Evolutionary conservation across 1,140 invertebrate species (phyloP), one percentile per base, ranked within the genome.

Genomic region (Stratiolaelaps scimitus): DNA sequence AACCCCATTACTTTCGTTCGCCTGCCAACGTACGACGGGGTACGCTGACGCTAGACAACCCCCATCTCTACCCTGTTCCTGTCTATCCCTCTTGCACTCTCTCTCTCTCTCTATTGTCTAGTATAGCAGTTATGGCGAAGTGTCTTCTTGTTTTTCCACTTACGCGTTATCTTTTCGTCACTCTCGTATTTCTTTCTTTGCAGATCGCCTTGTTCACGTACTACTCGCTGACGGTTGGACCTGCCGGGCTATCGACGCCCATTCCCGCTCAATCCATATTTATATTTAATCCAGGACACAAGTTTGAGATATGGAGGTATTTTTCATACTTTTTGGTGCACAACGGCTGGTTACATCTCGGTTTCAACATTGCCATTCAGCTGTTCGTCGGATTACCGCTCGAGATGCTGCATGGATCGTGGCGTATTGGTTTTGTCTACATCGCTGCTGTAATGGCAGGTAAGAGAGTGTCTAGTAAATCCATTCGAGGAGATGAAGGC

Each of bases 321-420:
- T 60, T 60, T 60, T 60, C 53, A 26, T 60, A 60, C 53, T 60
- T 60, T 60, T 60, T 60, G 53, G 53, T 60, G 53, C 53, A 60
- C 34, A 60, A 60, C 23, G 53, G 53, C 73, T 96, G 91, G 90
- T 81, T 94, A 64, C 92, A 95, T 78, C 80, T 96, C 69, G 83
- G 90, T 28, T 95, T 96, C 80, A 96, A 96, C 79, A 82, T 95
- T 69, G 82, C 89, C 29, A 88, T 96, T 29, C 92, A 96, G 78
- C 77, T 91, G 68, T 76, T 88, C 67, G 87, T 95, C 69, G 92
- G 92, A 45, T 80, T 94, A 68, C 91, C 92, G 0, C 75, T 96
- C 70, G 92, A 96, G 79, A 95, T 96, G 92, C 89, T 94, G n/a
- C 92, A 95, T 75, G 91, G 90, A 5, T 89, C 87, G 28, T 79